Percentiles rank a stretch among this genome's conserved stretches.
phyloP scores from a whole-genome alignment of 2,888 invertebrate species.

The Drosophila birchii region DNA sequence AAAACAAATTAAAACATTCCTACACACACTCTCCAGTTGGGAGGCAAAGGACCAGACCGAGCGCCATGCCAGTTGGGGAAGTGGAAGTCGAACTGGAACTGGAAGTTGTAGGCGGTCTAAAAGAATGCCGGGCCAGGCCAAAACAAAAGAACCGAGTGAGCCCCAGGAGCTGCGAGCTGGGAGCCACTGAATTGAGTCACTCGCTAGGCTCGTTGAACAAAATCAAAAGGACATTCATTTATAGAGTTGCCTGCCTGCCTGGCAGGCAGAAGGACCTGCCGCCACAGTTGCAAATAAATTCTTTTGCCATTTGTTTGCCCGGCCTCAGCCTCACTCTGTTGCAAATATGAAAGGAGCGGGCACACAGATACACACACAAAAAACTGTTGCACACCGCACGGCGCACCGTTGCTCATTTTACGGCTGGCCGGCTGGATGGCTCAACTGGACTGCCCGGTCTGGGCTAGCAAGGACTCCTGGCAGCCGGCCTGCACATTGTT shows the following conservation, averaged over 20 bases:
- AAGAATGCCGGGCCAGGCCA: conserved; percentile 46
- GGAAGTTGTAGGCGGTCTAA: conserved; percentile 49
- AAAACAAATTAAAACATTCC: conserved; percentile 83
- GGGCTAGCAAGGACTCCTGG: conserved; percentile 58
- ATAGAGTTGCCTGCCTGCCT: conserved; percentile 67
- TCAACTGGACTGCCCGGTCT: conserved; percentile 30
- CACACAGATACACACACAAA: conserved; percentile 47
- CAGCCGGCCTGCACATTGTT: conserved; percentile 68
- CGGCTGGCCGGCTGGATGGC: conserved; percentile 57
- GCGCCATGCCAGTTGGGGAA: conserved; percentile 9
- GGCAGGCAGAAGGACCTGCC: conserved; percentile 38
- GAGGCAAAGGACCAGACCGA: conserved; percentile 13
- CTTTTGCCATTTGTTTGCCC: conserved; percentile 77
- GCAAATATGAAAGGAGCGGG: conserved; percentile 71
- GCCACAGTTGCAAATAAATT: conserved; percentile 78
- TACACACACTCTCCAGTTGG: conserved; percentile 50
- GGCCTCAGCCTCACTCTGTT: conserved; percentile 24
- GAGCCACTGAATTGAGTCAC: conserved; percentile 76
- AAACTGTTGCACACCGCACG: conserved; percentile 76
- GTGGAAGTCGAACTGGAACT: conserved; percentile 16
- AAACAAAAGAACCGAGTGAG: conserved; percentile 59
- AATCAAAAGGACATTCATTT: conserved; percentile 82
- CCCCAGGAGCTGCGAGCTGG: conserved; percentile 48
- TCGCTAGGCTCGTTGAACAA: conserved; percentile 82
- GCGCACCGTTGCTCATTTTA: conserved; percentile 77